phyloP scores from a whole-genome alignment of 2,888 invertebrate genomes.

The Conistra vaccinii region DNA sequence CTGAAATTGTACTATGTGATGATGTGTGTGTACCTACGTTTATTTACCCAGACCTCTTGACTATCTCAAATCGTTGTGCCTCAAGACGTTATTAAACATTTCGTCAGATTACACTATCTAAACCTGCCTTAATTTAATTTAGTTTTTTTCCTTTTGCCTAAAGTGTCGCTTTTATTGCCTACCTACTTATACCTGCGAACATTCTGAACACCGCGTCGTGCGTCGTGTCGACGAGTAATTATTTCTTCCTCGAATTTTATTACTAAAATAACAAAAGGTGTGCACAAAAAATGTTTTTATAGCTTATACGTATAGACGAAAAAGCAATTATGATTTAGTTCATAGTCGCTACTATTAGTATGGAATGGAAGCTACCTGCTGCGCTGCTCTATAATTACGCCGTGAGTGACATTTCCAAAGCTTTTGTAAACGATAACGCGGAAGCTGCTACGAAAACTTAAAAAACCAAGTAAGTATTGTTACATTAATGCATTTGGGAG shows the following conservation, averaged over 20 bases:
- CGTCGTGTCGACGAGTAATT: slow-evolving; percentile 67
- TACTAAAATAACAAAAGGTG: slow-evolving; percentile 77
- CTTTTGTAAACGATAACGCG: slow-evolving; percentile 90
- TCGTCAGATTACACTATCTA: not conserved
- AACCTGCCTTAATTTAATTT: not conserved
- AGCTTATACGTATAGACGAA: slow-evolving; percentile 77
- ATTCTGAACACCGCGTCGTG: slow-evolving; percentile 48
- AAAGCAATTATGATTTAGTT: slow-evolving; percentile 85
- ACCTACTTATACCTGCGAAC: slow-evolving; percentile 30
- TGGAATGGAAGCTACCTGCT: slow-evolving; percentile 84
- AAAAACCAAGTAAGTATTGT: slow-evolving; percentile 90
- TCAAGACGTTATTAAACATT: not conserved
- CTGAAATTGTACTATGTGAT: not conserved
- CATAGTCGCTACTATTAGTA: slow-evolving; percentile 78
- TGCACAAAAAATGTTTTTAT: slow-evolving; percentile 76
- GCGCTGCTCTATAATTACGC: slow-evolving; percentile 88
- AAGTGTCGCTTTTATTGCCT: slow-evolving; percentile 4
- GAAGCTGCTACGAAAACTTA: slow-evolving; percentile 89
- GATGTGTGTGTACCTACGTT: not conserved
- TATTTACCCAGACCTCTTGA: not conserved
- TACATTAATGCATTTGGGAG: slow-evolving; percentile 90
- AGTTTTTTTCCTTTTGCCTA: not conserved
- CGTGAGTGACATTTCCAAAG: slow-evolving; percentile 87
- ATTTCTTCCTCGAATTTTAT: slow-evolving; percentile 73
- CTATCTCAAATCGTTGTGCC: not conserved